phyloP scores from a whole-genome alignment of 2,797 vertebrate genomes.

The Otolemur crassicaudatus region DNA sequence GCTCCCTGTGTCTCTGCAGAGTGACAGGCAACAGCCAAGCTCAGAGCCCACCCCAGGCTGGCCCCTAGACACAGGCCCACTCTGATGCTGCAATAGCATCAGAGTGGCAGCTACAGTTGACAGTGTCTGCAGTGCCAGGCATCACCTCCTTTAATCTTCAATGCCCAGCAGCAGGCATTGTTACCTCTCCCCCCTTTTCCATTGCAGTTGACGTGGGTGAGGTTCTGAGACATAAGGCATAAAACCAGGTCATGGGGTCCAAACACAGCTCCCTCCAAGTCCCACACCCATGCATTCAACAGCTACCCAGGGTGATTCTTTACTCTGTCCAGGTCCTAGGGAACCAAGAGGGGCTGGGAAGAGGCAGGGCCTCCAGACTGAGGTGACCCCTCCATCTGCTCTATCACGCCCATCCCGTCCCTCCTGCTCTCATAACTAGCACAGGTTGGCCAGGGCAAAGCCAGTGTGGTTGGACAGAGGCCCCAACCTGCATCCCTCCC shows the following conservation, averaged over 20 bases:
- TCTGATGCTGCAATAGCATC: background rate
- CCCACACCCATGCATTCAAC: background rate
- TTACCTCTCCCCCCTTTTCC: too few relatives aligned
- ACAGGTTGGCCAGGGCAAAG: background rate
- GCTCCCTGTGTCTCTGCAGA: slow-evolving; percentile 46
- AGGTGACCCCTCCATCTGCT: background rate
- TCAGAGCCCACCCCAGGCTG: background rate
- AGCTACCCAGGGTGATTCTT: background rate
- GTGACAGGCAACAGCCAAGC: background rate
- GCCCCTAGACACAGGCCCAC: background rate
- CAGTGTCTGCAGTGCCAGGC: background rate
- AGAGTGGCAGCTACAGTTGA: background rate
- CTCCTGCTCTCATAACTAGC: background rate
- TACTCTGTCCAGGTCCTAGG: background rate
- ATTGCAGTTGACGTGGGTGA: background rate
- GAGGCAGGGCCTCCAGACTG: background rate
- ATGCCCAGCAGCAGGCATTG: background rate
- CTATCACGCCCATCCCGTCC: background rate
- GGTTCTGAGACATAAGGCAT: background rate
- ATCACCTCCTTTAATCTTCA: background rate
- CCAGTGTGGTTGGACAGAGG: background rate
- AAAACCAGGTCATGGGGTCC: background rate
- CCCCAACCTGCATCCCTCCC: background rate
- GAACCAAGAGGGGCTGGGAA: background rate
- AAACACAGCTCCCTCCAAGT: background rate